These are phyloP conservation scores for Neodiprion lecontei DNA, from an alignment of 1,140 invertebrate genomes.

Conservation along the genomic window DNA sequence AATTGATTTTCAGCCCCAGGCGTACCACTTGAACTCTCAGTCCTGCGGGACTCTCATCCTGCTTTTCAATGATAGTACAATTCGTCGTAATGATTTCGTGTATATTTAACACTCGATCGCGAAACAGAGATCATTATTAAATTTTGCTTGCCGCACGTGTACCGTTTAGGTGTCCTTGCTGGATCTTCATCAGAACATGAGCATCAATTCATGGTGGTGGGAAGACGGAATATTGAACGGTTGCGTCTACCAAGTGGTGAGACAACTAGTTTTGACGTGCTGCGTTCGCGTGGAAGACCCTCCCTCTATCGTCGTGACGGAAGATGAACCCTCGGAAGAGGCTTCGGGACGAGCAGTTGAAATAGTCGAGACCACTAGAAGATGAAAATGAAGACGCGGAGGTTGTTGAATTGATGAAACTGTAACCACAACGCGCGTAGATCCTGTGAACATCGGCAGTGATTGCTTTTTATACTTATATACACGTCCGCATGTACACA, in stretches of 20 bases:
- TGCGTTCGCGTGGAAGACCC: conserved; percentile 26
- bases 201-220: conserved; percentile 32
- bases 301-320: conserved; percentile 11
- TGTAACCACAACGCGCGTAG: not conserved
- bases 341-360: not conserved
- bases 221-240: conserved; percentile 25
- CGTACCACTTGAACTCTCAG: too few species aligned
- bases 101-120: too few species aligned
- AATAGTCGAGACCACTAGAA: not conserved
- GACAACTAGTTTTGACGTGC: conserved; percentile 26
- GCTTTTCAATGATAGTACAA: too few species aligned
- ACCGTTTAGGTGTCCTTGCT: conserved; percentile 24
- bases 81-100: too few species aligned
- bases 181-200: conserved; percentile 33
- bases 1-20: not conserved
- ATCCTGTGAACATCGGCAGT: not conserved
- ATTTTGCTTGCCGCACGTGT: not conserved
- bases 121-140: too few species aligned
- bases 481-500: not conserved
- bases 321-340: not conserved
- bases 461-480: not conserved
- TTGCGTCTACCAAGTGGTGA: conserved; percentile 25
- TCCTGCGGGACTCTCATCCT: too few species aligned
- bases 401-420: conserved; percentile 7
- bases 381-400: not conserved